These are phyloP conservation scores for Lochmaea crataegi DNA, from an alignment of 2,888 invertebrate genomes.

Conservation along the genomic window DNA sequence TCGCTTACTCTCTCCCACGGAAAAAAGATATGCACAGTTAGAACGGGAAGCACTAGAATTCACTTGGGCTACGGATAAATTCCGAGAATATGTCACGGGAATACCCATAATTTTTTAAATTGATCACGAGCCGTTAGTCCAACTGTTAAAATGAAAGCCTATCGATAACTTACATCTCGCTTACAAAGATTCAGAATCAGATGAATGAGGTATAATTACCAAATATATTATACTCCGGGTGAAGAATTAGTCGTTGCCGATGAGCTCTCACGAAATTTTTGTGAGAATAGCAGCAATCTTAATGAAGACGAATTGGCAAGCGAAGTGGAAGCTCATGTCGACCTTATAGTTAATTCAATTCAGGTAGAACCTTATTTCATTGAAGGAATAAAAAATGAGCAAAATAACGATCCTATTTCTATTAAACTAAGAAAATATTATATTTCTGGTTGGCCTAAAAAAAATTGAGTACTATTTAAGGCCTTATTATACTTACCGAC, in stretches of 20 bases:
- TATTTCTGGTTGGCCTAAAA: too few relatives aligned
- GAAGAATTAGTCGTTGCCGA: too few relatives aligned
- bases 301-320: constrained; percentile 19
- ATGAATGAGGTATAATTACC: constrained; percentile 43
- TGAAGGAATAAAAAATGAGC: too few relatives aligned
- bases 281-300: constrained; percentile 3
- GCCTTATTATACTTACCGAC: too few relatives aligned
- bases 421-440: too few relatives aligned
- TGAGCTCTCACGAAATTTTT: constrained; percentile 41
- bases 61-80: constrained; percentile 46
- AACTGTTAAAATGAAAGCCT: constrained; percentile 54
- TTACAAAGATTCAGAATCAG: constrained; percentile 40
- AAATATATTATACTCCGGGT: constrained; percentile 44
- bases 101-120: too few relatives aligned
- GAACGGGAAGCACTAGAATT: constrained; percentile 22
- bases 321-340: constrained; percentile 30
- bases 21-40: not conserved
- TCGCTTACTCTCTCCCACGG: too few relatives aligned
- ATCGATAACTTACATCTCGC: constrained; percentile 53
- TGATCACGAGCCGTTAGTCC: too few relatives aligned
- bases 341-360: constrained; percentile 24
- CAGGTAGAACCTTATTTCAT: too few relatives aligned
- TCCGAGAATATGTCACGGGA: constrained; percentile 36
- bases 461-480: too few relatives aligned
- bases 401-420: too few relatives aligned